Percentiles rank a stretch among this genome's conserved stretches.
Conservation (phyloP, 2,888 invertebrate genomes). For the Schizaphis graminum region DNA sequence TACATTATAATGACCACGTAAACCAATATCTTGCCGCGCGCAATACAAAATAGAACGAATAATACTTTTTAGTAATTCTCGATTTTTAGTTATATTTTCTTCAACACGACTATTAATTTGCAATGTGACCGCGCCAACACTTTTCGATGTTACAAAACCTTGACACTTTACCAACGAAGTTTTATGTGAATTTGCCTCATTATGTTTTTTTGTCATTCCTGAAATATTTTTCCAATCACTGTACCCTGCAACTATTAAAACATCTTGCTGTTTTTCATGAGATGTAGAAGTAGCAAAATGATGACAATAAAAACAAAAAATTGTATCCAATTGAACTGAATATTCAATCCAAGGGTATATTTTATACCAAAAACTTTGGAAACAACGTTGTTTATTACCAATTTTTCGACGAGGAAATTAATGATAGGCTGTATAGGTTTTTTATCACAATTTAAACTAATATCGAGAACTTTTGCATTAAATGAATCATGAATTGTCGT, state of each 20-base stretch:
- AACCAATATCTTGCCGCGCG: too few relatives aligned
- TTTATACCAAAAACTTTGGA: background rate
- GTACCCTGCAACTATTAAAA: conserved; percentile 8
- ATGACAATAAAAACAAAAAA: conserved; percentile 40
- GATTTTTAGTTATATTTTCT: conserved; percentile 18
- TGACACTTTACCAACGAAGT: too few relatives aligned
- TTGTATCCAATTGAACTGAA: conserved; percentile 36
- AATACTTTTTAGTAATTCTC: conserved; percentile 18
- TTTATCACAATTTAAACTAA: background rate
- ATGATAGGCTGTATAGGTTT: conserved; percentile 17
- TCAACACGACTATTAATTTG: conserved; percentile 24
- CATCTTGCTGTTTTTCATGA: conserved; percentile 32
- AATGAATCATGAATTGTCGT: too few relatives aligned
- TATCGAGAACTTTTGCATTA: too few relatives aligned
- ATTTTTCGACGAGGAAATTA: conserved; percentile 20
- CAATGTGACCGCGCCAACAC: background rate
- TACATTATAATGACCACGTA: background rate
- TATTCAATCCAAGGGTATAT: background rate
- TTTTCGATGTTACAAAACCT: too few relatives aligned
- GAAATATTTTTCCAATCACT: conserved; percentile 39
- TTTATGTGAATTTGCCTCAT: background rate
- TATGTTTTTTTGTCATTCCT: conserved; percentile 27
- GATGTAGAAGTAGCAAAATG: conserved; percentile 29
- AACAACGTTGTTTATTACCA: conserved; percentile 27
- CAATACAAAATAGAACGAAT: conserved; percentile 31